Percentiles rank a stretch among this genome's conserved stretches.
These are phyloP conservation scores for Cuculus canorus DNA, from an alignment of 2,797 vertebrate species.

Conservation along the genomic window DNA sequence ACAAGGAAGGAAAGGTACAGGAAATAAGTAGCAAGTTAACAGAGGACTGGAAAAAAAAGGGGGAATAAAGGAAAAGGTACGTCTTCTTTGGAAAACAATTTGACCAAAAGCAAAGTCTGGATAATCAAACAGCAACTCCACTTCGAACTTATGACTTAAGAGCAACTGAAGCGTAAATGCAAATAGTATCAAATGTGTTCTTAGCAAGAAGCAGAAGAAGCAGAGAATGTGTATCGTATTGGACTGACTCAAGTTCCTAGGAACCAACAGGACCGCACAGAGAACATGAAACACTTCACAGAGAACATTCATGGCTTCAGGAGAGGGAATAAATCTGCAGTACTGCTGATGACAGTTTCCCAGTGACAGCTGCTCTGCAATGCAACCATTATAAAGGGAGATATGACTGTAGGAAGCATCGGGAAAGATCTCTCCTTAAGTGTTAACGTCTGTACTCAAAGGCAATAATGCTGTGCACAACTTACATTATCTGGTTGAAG, in stretches of 20 bases:
- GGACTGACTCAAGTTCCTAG: not conserved
- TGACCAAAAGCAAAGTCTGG: not conserved
- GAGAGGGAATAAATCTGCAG: not conserved
- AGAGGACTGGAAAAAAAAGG: not conserved
- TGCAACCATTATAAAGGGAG: not conserved
- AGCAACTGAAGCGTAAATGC: not conserved
- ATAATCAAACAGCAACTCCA: not conserved
- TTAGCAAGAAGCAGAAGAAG: not conserved
- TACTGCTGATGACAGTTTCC: not conserved
- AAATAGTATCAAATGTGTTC: not conserved
- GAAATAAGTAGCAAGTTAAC: not conserved
- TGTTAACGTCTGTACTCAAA: not conserved
- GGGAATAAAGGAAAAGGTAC: not conserved
- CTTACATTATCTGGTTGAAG: rapidly evolving
- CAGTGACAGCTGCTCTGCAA: not conserved
- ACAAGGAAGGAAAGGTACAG: not conserved
- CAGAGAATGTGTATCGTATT: not conserved
- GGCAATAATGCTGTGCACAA: no score
- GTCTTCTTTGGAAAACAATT: not conserved
- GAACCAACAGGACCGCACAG: not conserved
- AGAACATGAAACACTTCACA: not conserved
- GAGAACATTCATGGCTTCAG: not conserved
- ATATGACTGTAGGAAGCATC: rapidly evolving
- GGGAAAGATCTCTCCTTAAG: not conserved
- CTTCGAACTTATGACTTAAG: not conserved